A percentile compares a stretch with the other conserved stretches of the same genome.
phyloP scores from a whole-genome alignment of 1,140 invertebrate genomes.

The Sycophila sp. region DNA sequence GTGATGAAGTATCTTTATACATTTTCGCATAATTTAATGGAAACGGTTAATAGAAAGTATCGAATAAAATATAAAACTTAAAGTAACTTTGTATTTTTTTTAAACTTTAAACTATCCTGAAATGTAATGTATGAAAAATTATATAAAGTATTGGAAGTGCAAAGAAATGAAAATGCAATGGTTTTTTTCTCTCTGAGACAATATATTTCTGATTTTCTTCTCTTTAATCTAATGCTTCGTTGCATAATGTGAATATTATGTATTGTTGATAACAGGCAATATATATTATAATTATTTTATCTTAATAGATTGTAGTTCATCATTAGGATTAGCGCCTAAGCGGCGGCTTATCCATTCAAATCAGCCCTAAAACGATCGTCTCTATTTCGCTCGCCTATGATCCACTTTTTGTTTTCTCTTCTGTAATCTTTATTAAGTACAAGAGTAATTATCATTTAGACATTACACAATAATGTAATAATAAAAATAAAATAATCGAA shows the following conservation, averaged over 20 bases:
- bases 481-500: slow-evolving; percentile 50
- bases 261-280: slow-evolving; percentile 64
- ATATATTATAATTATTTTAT: slow-evolving; percentile 60
- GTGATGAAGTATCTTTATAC: no score
- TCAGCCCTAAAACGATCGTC: not conserved
- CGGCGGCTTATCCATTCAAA: not conserved
- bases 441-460: slow-evolving; percentile 52
- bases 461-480: slow-evolving; percentile 47
- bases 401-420: slow-evolving; percentile 44
- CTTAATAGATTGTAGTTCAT: slow-evolving; percentile 47
- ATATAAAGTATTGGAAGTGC: not conserved
- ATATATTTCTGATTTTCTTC: slow-evolving; percentile 54
- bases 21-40: no score
- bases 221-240: slow-evolving; percentile 50
- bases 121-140: not conserved
- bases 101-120: not conserved
- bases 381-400: slow-evolving; percentile 40
- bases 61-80: no score
- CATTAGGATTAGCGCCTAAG: slow-evolving; percentile 31
- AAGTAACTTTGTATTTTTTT: not conserved
- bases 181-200: slow-evolving; percentile 53
- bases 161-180: slow-evolving; percentile 16
- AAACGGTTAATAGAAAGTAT: no score
- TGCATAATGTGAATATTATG: slow-evolving; percentile 56
- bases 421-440: slow-evolving; percentile 50